A percentile compares a stretch with the other conserved stretches of the same genome.
Evolutionary conservation across 2,888 invertebrate genomes (phyloP).

Genomic region (Liopterus haemorrhoidalis): DNA sequence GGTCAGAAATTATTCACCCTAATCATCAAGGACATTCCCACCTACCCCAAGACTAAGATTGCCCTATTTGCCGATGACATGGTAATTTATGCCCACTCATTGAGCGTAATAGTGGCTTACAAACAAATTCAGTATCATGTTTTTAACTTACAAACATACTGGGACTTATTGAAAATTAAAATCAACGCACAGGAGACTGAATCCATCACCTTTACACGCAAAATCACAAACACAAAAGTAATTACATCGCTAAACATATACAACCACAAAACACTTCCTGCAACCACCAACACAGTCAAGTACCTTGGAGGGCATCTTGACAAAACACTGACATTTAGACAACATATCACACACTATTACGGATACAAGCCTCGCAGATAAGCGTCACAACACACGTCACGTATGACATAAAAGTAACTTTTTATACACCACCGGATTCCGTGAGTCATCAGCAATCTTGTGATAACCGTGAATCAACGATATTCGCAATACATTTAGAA

Average conservation of each 20-base stretch:
- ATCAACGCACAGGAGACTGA: not conserved
- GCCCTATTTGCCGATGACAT: constrained; percentile 30
- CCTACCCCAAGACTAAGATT: constrained; percentile 22
- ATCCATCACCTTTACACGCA: not conserved
- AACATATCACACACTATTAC: too few relatives aligned
- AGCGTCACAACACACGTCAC: too few relatives aligned
- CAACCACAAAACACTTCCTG: constrained; percentile 13
- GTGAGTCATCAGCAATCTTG: too few relatives aligned
- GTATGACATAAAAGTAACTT: too few relatives aligned
- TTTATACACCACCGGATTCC: too few relatives aligned
- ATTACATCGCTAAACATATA: constrained; percentile 20
- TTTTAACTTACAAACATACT: not conserved
- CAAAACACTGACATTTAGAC: constrained; percentile 21
- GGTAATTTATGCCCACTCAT: constrained; percentile 5
- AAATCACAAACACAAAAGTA: not conserved
- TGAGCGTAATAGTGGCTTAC: not conserved
- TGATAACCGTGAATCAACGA: too few relatives aligned
- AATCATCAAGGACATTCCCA: too few relatives aligned
- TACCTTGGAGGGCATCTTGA: constrained; percentile 32
- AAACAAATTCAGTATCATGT: constrained; percentile 1
- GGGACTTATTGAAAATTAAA: not conserved
- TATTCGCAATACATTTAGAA: too few relatives aligned
- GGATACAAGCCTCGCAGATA: too few relatives aligned
- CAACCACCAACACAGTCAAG: constrained; percentile 22
- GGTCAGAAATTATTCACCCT: too few relatives aligned